Conservation (phyloP, 2,888 invertebrate species). For the Conchocele bisecta region DNA sequence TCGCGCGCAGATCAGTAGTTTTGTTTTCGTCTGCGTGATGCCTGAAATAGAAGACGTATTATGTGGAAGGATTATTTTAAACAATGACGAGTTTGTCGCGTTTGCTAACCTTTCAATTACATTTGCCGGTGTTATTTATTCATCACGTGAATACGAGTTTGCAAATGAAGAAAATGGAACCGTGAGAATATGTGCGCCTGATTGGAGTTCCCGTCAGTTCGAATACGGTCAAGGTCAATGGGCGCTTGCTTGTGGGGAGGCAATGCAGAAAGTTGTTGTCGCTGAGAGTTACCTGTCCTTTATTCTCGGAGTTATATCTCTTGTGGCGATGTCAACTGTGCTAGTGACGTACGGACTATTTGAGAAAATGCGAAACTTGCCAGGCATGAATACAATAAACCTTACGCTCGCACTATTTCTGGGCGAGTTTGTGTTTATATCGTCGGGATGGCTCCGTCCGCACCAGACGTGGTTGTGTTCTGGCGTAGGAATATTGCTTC, state of each 20-base stretch:
- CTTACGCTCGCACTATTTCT: conserved; percentile 77
- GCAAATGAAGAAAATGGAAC: conserved; percentile 45
- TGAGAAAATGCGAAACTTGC: conserved; percentile 79
- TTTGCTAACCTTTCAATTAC: conserved; percentile 61
- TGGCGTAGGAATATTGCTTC: conserved; percentile 86
- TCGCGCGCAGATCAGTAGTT: conserved; percentile 50
- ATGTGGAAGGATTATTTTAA: conserved; percentile 65
- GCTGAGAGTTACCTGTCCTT: conserved; percentile 71
- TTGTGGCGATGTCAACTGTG: conserved; percentile 75
- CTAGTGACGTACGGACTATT: conserved; percentile 80
- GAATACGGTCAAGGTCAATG: conserved; percentile 4
- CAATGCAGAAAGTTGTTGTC: conserved; percentile 50
- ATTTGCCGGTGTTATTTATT: conserved; percentile 61
- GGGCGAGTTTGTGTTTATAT: conserved; percentile 79
- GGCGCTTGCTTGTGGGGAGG: conserved; percentile 56
- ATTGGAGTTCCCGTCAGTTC: conserved; percentile 25
- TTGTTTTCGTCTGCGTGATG: conserved; percentile 72
- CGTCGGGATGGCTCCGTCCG: conserved; percentile 53
- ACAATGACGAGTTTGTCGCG: conserved; percentile 57
- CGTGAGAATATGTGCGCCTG: conserved; percentile 66
- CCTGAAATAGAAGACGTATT: conserved; percentile 64
- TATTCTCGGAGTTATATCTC: conserved; percentile 74
- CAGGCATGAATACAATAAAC: conserved; percentile 82
- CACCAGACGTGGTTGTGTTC: conserved; percentile 80
- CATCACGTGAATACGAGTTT: conserved; percentile 65